These are phyloP conservation scores for Resseliella maxima DNA, from an alignment of 2,888 invertebrate genomes.

Conservation along the genomic window DNA sequence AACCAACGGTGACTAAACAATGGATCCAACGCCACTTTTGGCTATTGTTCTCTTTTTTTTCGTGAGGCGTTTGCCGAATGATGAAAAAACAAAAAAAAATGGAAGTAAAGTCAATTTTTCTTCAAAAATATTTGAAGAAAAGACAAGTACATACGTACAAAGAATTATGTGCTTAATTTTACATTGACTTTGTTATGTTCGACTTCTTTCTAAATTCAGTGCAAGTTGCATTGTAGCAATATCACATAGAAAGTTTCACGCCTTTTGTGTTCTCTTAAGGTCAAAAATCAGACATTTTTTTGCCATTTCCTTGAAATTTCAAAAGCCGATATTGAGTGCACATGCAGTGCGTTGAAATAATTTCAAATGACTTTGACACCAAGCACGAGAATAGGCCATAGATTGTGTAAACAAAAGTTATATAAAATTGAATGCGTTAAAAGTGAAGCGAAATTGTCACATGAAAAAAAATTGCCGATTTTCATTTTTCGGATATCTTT, in stretches of 20 bases:
- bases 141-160: neutral
- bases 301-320: neutral
- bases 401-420: neutral
- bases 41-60: neutral
- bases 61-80: constrained; percentile 39
- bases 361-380: neutral
- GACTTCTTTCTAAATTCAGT: neutral
- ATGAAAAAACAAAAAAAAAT: neutral
- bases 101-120: constrained; percentile 34
- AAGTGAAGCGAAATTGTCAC: constrained; percentile 42
- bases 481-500: neutral
- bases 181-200: neutral
- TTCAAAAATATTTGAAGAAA: too few species aligned
- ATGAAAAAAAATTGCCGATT: constrained; percentile 32
- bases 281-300: neutral
- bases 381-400: constrained; percentile 49
- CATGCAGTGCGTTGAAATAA: constrained; percentile 1
- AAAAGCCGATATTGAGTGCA: neutral
- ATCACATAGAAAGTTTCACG: constrained; percentile 32
- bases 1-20: constrained; percentile 32
- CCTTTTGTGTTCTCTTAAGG: constrained; percentile 11
- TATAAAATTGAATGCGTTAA: neutral
- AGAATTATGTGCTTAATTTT: constrained; percentile 4
- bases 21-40: constrained; percentile 20
- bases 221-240: neutral